These are phyloP conservation scores for Pygoscelis adeliae DNA, from an alignment of 2,113 vertebrate species.

Conservation along the genomic window DNA sequence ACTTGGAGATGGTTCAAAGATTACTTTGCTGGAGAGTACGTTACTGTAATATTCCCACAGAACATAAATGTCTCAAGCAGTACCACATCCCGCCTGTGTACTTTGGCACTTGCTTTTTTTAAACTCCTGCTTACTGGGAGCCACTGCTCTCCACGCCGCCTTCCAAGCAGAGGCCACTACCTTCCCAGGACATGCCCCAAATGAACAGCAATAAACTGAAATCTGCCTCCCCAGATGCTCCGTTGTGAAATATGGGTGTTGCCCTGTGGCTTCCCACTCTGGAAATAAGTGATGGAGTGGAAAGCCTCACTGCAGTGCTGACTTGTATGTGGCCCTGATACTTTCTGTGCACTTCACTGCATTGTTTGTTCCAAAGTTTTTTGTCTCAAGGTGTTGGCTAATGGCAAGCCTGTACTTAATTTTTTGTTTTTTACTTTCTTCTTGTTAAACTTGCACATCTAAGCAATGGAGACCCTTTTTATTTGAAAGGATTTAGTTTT, in stretches of 20 bases:
- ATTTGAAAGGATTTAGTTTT: not conserved
- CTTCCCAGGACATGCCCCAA: not conserved
- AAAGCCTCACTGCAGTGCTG: not conserved
- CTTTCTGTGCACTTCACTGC: not conserved
- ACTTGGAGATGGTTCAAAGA: constrained; percentile 50
- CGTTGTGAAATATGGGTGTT: not conserved
- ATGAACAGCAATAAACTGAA: not conserved
- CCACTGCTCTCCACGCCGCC: not conserved
- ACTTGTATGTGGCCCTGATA: not conserved
- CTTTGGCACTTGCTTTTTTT: constrained; percentile 23
- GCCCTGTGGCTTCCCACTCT: not conserved
- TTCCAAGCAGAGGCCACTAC: not conserved
- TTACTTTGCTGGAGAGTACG: not conserved
- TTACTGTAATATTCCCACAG: constrained; percentile 52
- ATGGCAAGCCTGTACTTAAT: not conserved
- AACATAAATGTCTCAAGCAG: not conserved
- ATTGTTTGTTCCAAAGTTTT: not conserved
- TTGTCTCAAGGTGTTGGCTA: not conserved
- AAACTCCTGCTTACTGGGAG: constrained; percentile 2
- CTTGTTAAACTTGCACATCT: not conserved
- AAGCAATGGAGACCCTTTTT: not conserved
- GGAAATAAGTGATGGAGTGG: not conserved
- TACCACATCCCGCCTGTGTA: not conserved
- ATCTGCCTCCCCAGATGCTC: not conserved
- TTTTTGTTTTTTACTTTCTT: not conserved